Evolutionary conservation across 2,888 invertebrate genomes (phyloP).

Genomic region (Dasypolia templi): DNA sequence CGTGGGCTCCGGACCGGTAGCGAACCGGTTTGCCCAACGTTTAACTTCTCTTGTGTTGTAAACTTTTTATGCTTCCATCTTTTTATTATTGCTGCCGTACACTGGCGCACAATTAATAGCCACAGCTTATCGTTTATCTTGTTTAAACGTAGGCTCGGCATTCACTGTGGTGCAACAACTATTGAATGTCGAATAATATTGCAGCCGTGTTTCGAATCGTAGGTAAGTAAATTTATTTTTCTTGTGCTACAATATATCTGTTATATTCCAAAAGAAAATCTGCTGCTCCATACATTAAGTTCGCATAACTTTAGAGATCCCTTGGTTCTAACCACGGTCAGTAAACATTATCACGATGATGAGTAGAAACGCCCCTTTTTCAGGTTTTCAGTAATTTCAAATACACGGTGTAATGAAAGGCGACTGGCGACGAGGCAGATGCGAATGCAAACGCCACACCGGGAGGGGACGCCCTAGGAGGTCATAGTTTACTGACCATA

Average conservation of each 20-base stretch:
- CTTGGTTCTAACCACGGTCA: not conserved
- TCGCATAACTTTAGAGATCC: not conserved
- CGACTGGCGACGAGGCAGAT: too few relatives aligned
- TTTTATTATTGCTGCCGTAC: not conserved
- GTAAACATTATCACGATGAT: not conserved
- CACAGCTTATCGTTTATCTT: constrained; percentile 5
- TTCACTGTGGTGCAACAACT: not conserved
- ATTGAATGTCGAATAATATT: not conserved
- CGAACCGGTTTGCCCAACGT: constrained; percentile 11
- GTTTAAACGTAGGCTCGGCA: not conserved
- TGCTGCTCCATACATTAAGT: not conserved
- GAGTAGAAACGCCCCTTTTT: not conserved
- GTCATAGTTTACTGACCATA: too few relatives aligned
- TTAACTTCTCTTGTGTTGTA: constrained; percentile 5
- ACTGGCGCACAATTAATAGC: constrained; percentile 3
- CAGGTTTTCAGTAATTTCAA: not conserved
- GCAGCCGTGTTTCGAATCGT: not conserved
- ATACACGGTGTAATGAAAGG: not conserved
- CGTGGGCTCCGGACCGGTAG: constrained; percentile 3
- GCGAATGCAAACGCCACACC: too few relatives aligned
- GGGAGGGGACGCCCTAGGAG: too few relatives aligned
- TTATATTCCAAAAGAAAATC: not conserved
- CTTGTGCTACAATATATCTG: not conserved
- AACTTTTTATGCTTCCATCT: constrained; percentile 4
- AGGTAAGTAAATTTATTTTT: not conserved